A percentile compares a stretch with the other conserved stretches of the same genome.
Evolutionary conservation across 2,888 invertebrate species (phyloP).

Genomic region (Sinohyriopsis cumingii): DNA sequence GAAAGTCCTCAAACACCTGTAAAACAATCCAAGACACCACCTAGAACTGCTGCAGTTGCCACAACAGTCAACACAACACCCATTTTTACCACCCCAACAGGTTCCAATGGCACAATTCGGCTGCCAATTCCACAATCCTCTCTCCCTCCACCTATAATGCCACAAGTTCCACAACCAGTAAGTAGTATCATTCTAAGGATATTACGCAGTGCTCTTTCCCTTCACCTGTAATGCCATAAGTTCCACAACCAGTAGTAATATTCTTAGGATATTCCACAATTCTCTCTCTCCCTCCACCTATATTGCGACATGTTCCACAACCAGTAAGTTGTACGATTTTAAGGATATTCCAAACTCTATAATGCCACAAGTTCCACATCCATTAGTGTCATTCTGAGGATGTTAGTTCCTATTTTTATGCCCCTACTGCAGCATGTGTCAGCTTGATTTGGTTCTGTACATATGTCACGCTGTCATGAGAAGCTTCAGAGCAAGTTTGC

Average conservation of each 20-base stretch:
- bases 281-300: constrained; percentile 16
- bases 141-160: constrained; percentile 12
- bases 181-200: too few relatives aligned
- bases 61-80: constrained; percentile 5
- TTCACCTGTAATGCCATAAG: too few relatives aligned
- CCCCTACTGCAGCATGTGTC: too few relatives aligned
- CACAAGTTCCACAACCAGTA: background rate
- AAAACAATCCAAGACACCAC: background rate
- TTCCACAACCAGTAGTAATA: too few relatives aligned
- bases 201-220: background rate
- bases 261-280: constrained; percentile 20
- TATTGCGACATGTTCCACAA: background rate
- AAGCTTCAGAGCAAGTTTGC: too few relatives aligned
- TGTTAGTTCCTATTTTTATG: too few relatives aligned
- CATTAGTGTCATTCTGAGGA: too few relatives aligned
- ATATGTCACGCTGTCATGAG: too few relatives aligned
- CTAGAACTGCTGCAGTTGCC: background rate
- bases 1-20: background rate
- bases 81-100: constrained; percentile 22
- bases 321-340: too few relatives aligned
- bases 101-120: constrained; percentile 30
- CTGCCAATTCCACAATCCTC: constrained; percentile 35
- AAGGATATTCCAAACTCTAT: too few relatives aligned
- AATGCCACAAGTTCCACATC: too few relatives aligned
- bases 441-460: too few relatives aligned